These are phyloP conservation scores for Stratiomys singularior DNA, from an alignment of 2,888 invertebrate species.

Conservation along the genomic window DNA sequence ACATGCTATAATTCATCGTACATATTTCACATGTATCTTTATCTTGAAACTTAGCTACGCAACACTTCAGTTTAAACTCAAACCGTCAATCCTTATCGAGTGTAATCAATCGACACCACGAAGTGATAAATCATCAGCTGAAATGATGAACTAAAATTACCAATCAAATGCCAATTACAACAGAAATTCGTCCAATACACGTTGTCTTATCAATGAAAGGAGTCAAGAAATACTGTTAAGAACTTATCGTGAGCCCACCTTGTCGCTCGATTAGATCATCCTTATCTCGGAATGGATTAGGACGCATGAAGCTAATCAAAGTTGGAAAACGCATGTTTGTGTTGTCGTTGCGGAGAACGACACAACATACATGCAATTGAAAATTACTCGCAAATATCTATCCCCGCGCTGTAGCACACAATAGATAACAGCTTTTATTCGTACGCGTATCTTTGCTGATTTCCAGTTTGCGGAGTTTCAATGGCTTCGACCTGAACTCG, in stretches of 20 bases:
- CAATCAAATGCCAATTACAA: slow-evolving; percentile 53
- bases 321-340: neutral
- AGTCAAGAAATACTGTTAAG: slow-evolving; percentile 20
- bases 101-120: slow-evolving; percentile 43
- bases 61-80: neutral
- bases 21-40: neutral
- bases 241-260: slow-evolving; percentile 12
- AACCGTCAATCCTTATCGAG: slow-evolving; percentile 39
- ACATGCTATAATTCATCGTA: no score
- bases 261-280: slow-evolving; percentile 34
- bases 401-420: no score
- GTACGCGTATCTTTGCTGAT: no score
- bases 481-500: no score
- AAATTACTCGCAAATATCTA: neutral
- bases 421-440: no score
- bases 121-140: slow-evolving; percentile 40
- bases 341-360: neutral
- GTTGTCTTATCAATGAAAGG: slow-evolving; percentile 28
- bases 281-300: slow-evolving; percentile 37
- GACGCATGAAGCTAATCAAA: slow-evolving; percentile 15
- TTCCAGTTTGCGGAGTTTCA: no score
- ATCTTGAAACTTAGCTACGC: neutral
- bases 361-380: neutral
- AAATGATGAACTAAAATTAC: slow-evolving; percentile 48
- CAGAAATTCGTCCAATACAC: slow-evolving; percentile 37